These are phyloP conservation scores for Myrmophylax atrothorax DNA, from an alignment of 2,113 vertebrate species.

Conservation along the genomic window DNA sequence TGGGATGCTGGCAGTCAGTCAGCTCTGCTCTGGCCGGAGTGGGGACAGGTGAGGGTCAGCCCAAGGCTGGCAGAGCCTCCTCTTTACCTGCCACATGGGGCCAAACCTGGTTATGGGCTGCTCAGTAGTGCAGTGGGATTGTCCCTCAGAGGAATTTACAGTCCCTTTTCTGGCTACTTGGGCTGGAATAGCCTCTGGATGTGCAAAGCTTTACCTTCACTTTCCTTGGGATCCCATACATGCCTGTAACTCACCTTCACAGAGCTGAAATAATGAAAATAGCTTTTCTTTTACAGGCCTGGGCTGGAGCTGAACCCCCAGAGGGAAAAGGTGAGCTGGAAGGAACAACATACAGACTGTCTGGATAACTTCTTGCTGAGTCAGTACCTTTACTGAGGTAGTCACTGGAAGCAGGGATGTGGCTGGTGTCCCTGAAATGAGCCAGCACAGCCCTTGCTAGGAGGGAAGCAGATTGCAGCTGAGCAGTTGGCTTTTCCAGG, in stretches of 20 bases:
- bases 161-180: not conserved
- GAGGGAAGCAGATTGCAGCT: not conserved
- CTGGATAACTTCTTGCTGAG: no score
- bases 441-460: not conserved
- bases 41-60: no score
- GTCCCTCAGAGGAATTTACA: not conserved
- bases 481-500: not conserved
- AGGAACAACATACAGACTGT: rapidly evolving
- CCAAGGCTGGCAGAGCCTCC: not conserved
- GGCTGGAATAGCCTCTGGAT: not conserved
- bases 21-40: not conserved
- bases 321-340: conserved; percentile 1
- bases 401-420: rapidly evolving
- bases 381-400: not conserved
- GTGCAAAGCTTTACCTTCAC: not conserved
- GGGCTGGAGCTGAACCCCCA: not conserved
- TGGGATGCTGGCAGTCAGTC: not conserved
- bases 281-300: not conserved
- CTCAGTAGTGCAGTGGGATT: rapidly evolving
- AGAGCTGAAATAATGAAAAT: not conserved
- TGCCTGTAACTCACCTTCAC: rapidly evolving
- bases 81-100: rapidly evolving
- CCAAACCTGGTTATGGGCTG: rapidly evolving
- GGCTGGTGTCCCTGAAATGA: not conserved
- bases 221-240: rapidly evolving